These are phyloP conservation scores for Phylloscopus trochiloides DNA, from an alignment of 2,113 vertebrate species.

Conservation along the genomic window DNA sequence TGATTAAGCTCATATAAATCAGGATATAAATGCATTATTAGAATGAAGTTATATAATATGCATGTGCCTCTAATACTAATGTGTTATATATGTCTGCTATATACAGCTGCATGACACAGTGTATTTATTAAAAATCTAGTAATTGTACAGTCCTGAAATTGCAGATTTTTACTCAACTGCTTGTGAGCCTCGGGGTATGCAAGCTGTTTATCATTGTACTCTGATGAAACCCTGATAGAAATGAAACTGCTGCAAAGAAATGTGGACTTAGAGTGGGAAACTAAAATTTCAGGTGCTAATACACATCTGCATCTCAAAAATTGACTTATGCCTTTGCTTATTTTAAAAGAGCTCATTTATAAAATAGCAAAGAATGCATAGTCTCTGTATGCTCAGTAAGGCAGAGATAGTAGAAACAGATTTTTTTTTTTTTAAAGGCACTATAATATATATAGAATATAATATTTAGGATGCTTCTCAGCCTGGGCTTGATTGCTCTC, in stretches of 20 bases:
- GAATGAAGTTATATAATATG: neutral
- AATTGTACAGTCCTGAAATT: neutral
- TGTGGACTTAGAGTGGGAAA: neutral
- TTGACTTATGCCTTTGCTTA: conserved; percentile 25
- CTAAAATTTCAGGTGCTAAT: conserved; percentile 35
- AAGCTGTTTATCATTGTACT: conserved; percentile 17
- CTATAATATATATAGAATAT: neutral
- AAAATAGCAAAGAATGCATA: neutral
- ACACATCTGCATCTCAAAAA: conserved; percentile 25
- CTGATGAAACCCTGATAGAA: conserved; percentile 55
- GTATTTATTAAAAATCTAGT: conserved; percentile 26
- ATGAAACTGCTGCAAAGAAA: conserved; percentile 32
- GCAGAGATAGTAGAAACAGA: neutral
- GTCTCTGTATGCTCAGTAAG: neutral
- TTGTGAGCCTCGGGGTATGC: conserved; percentile 2
- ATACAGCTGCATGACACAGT: neutral
- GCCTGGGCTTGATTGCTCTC: neutral
- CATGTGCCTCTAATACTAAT: neutral
- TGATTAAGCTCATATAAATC: neutral
- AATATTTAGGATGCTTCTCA: neutral
- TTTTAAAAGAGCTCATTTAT: neutral
- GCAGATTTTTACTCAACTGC: conserved; percentile 13
- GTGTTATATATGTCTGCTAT: neutral
- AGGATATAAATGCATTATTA: neutral
- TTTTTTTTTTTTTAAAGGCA: neutral